Evolutionary conservation across 2,797 vertebrate species (phyloP), one percentile per base, ranked within the genome.

Genomic region (Lepus townsendii): DNA sequence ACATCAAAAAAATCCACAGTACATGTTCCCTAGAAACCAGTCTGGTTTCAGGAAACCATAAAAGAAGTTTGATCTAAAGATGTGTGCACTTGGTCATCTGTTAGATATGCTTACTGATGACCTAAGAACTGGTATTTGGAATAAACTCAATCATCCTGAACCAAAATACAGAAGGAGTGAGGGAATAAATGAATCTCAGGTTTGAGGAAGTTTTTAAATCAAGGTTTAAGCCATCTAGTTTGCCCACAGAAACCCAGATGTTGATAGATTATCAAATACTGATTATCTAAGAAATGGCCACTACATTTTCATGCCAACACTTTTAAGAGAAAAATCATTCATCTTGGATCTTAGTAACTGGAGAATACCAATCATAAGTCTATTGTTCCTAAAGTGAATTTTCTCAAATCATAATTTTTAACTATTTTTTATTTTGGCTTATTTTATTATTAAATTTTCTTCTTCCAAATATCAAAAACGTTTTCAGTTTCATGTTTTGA

Each of bases 31-130:
- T 93, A 77, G 82, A 93, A 96, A 96, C 90, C 35, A 90, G 22
- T 42, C n/a, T 73, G 16, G 35, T 94, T 96, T 93, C 66, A 68
- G 72, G 93, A 92, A 93, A 52, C 24, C 5, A 71, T 88, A 83
- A 84, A 57, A 79, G 60, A 54, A 93, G 80, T 57, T 26, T 6
- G 79, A 2, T 65, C 1, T 72, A 77, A 75, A 84, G 42, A 84
- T 88, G 22, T 10, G 1, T 10, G 19, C 19, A 32, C 86, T 83
- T 86, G 24, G 19, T 78, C n/a, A 77, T 76, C 83, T 79, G 5
- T 84, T 92, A 84, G 32, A 42, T 24, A 52, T 22, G 63, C 66
- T 80, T 86, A 54, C 32, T 76, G 7, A 76, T 84, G 27, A 60
- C 17, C 8, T 93, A 87, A 83, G 20, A 80, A 35, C 16, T 79